Base-by-base conservation (phyloP, 2,888 invertebrate genomes). In the Sacculina carcini region DNA sequence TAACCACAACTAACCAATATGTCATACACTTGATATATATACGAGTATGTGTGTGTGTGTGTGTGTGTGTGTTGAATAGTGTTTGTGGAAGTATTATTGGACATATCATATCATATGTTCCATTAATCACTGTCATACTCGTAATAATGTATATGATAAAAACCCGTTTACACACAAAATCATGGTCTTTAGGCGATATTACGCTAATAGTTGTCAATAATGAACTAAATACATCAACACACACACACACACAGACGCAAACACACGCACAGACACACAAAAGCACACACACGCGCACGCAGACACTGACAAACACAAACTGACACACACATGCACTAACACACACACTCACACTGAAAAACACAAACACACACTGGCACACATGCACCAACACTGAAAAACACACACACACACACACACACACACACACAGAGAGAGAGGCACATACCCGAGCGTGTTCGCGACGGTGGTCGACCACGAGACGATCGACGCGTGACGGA, bases 401-500 rank as follows among this genome's bases (percentile, higher is more conserved):
- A n/a, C n/a, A n/a, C n/a, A n/a, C n/a, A n/a, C 29, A 34, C 28
- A 52, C 19, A n/a, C 52, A 10, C 19, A 6, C 10, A 53, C 12
- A 5, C 12, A 12, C n/a, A 12, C 5, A 16, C 29, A 44, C 38
- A 23, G 26, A 47, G 9, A 38, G 29, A 46, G 23, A 19, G 31
- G 10, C 16, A 56, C 63, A 59, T 58, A 71, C 71, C 60, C 70
- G 65, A 14, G 74, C 73, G 61, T 80, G 79, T 61, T 83, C 83
- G 56, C 81, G 64, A 52, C 79, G 71, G 66, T 80, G 79, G 61
- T 83, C 83, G 2, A 83, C 78, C 24, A 82, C 76, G 24, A 83
- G 72, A 32, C 81, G 66, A 62, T 83, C 83, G 3, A 82, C 79
- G 31, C 82, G 66, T 0, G 79, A 78, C 1, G 82, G 80, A 59